phyloP scores from a whole-genome alignment of 2,113 vertebrate species.

The Hypanus sabinus region DNA sequence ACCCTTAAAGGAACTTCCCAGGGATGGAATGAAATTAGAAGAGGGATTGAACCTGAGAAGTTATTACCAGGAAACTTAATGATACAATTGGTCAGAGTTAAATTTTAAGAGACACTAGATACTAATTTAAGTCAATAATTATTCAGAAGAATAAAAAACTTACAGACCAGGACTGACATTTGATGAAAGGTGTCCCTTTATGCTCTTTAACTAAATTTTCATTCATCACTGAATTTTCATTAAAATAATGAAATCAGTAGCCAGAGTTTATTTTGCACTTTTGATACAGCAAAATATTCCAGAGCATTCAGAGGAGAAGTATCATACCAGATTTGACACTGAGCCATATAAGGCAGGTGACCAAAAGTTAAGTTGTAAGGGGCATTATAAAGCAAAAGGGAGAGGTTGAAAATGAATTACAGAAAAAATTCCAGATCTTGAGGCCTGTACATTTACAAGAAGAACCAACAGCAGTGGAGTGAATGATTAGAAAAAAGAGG shows the following conservation, averaged over 20 bases:
- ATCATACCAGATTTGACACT: neutral
- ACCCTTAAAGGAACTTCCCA: neutral
- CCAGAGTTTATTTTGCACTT: neutral
- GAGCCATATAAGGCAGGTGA: neutral
- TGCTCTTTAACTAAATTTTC: neutral
- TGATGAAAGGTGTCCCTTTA: neutral
- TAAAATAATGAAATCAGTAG: neutral
- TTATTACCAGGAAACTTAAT: neutral
- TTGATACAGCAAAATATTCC: neutral
- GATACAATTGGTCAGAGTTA: neutral
- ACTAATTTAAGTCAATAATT: neutral
- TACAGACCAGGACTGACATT: neutral
- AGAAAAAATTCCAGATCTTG: neutral
- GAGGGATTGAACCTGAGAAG: neutral
- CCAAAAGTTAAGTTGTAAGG: neutral
- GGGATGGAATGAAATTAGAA: neutral
- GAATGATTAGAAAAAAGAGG: neutral
- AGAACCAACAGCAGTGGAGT: neutral
- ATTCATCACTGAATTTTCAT: neutral
- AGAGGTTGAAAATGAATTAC: no score
- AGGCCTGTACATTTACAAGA: neutral
- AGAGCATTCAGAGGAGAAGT: neutral
- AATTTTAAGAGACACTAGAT: neutral
- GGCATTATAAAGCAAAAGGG: neutral
- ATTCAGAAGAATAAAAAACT: neutral